Evolutionary conservation across 2,888 invertebrate genomes (phyloP).

Genomic region (Phlogophora meticulosa): DNA sequence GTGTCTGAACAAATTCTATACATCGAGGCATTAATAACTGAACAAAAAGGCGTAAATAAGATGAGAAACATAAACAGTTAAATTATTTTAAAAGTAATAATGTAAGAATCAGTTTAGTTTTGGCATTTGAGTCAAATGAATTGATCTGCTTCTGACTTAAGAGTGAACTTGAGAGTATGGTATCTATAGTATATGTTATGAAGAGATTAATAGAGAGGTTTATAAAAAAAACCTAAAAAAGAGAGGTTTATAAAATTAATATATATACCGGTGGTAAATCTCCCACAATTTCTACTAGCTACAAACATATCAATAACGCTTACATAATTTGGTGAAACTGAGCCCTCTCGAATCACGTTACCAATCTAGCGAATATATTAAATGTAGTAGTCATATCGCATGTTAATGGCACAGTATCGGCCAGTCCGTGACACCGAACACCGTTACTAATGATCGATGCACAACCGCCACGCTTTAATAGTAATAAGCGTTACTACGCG

Average conservation of each 20-base stretch:
- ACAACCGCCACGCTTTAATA: constrained; percentile 72
- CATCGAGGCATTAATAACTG: no score
- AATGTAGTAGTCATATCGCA: constrained; percentile 47
- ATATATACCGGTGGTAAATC: constrained; percentile 11
- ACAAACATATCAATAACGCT: constrained; percentile 29
- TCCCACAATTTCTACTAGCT: constrained; percentile 19
- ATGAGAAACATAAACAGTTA: no score
- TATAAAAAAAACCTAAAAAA: constrained; percentile 15
- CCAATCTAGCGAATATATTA: constrained; percentile 36
- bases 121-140: no score
- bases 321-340: constrained; percentile 50
- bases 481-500: constrained; percentile 70
- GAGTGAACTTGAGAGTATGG: no score
- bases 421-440: constrained; percentile 71
- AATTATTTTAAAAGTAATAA: no score
- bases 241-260: constrained; percentile 1
- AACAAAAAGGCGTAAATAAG: no score
- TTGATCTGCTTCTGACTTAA: no score
- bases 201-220: no score
- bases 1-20: no score
- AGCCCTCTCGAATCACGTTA: constrained; percentile 41
- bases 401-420: constrained; percentile 58
- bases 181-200: no score
- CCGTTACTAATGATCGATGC: constrained; percentile 81
- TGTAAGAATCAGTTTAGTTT: no score